phyloP scores from a whole-genome alignment of 2,113 vertebrate species.

The Ptyas mucosa region DNA sequence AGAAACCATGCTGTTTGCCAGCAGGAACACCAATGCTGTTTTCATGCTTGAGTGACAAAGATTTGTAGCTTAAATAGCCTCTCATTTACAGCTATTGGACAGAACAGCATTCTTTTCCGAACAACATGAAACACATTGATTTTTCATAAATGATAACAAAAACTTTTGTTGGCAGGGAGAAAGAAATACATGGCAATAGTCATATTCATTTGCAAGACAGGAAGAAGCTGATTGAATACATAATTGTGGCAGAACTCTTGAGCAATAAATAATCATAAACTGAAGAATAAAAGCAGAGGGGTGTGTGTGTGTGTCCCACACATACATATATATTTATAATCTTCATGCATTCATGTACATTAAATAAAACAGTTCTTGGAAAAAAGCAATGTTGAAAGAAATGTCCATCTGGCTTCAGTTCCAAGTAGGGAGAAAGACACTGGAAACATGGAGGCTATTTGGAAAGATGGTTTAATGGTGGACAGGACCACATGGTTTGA shows the following conservation, averaged over 20 bases:
- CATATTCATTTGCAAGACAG: slow-evolving; percentile 45
- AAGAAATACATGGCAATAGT: slow-evolving; percentile 37
- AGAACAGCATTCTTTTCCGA: slow-evolving; percentile 43
- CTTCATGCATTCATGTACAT: neutral
- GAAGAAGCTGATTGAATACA: slow-evolving; percentile 57
- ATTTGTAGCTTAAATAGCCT: slow-evolving; percentile 48
- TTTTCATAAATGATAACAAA: slow-evolving; percentile 39
- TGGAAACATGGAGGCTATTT: too few species aligned
- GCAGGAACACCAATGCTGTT: slow-evolving; percentile 40
- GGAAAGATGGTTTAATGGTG: too few species aligned
- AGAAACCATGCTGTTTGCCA: slow-evolving; percentile 37
- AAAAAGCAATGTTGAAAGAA: neutral
- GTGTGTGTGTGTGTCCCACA: too few species aligned
- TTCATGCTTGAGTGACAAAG: slow-evolving; percentile 59
- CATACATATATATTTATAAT: too few species aligned
- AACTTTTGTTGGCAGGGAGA: slow-evolving; percentile 37
- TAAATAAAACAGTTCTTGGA: neutral
- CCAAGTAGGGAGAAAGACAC: too few species aligned
- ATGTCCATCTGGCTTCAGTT: too few species aligned
- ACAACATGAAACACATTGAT: slow-evolving; percentile 55
- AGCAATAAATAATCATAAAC: slow-evolving; percentile 56
- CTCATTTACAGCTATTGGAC: slow-evolving; percentile 51
- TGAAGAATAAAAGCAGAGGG: slow-evolving; percentile 41
- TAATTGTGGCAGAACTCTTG: slow-evolving; percentile 35
- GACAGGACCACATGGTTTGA: too few species aligned